Conservation (phyloP, 1,140 invertebrate species). For the Medauroidea extradentata region DNA sequence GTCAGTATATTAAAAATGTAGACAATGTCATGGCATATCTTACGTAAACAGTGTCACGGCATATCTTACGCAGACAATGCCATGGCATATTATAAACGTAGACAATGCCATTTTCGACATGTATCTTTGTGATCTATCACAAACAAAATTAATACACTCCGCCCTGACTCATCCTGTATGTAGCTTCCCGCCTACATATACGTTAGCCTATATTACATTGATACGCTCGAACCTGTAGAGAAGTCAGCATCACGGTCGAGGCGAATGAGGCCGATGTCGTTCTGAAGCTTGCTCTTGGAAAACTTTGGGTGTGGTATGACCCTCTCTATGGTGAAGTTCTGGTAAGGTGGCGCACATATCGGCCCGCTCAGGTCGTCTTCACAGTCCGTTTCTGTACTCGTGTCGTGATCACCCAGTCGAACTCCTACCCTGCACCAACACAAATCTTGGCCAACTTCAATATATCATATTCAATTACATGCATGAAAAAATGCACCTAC, state of each 20-base stretch:
- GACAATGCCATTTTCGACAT: too few relatives aligned
- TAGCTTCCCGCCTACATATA: too few relatives aligned
- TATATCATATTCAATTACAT: neutral
- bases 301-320: conserved; percentile 51
- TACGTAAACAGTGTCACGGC: too few relatives aligned
- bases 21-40: too few relatives aligned
- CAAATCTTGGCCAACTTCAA: neutral
- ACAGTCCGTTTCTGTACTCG: conserved; percentile 53
- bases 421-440: conserved; percentile 42
- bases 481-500: too few relatives aligned
- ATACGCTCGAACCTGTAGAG: conserved; percentile 20
- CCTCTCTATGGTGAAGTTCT: conserved; percentile 46
- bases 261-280: conserved; percentile 62
- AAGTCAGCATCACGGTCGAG: conserved; percentile 9
- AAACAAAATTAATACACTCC: too few relatives aligned
- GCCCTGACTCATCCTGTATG: too few relatives aligned
- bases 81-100: too few relatives aligned
- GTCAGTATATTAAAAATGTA: too few relatives aligned
- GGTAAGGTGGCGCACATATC: conserved; percentile 49
- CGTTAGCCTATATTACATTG: too few relatives aligned
- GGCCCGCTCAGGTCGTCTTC: conserved; percentile 36
- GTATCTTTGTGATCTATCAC: too few relatives aligned
- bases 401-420: conserved; percentile 59
- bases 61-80: too few relatives aligned
- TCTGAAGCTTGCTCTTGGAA: conserved; percentile 54